A percentile compares a stretch with the other conserved stretches of the same genome.
Evolutionary conservation across 2,113 vertebrate species (phyloP).

Genomic region (Carettochelys insculpta): DNA sequence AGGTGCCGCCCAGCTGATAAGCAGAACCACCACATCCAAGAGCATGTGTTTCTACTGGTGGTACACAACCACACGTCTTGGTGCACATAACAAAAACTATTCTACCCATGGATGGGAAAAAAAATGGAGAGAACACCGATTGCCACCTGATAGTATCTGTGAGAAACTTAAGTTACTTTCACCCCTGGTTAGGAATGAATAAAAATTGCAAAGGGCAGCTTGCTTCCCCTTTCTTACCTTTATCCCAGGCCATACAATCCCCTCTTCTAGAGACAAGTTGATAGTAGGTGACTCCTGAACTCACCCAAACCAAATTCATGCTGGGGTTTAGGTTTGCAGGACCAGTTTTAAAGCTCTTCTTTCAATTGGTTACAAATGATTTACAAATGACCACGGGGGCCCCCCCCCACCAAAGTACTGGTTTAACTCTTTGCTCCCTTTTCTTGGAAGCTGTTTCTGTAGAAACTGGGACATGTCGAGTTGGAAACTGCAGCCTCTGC

Average conservation of each 20-base stretch:
- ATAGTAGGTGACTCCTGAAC: not conserved
- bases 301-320: not conserved
- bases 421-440: not conserved
- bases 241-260: not conserved
- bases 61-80: too few relatives aligned
- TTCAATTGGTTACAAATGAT: not conserved
- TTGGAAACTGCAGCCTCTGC: not conserved
- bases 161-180: too few relatives aligned
- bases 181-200: constrained; percentile 31
- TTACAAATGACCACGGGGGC: too few relatives aligned
- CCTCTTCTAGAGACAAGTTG: not conserved
- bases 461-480: accelerated
- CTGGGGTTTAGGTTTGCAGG: not conserved
- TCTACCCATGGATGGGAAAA: too few relatives aligned
- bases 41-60: too few relatives aligned
- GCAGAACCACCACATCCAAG: too few relatives aligned
- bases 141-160: too few relatives aligned
- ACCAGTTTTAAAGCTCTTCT: not conserved
- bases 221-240: not conserved
- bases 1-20: too few relatives aligned
- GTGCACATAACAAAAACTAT: too few relatives aligned
- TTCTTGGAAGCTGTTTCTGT: not conserved
- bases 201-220: not conserved
- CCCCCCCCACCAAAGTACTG: too few relatives aligned
- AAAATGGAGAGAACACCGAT: too few relatives aligned